Base-by-base conservation (phyloP, 2,113 vertebrate species). In the Oreochromis tanganicae region DNA sequence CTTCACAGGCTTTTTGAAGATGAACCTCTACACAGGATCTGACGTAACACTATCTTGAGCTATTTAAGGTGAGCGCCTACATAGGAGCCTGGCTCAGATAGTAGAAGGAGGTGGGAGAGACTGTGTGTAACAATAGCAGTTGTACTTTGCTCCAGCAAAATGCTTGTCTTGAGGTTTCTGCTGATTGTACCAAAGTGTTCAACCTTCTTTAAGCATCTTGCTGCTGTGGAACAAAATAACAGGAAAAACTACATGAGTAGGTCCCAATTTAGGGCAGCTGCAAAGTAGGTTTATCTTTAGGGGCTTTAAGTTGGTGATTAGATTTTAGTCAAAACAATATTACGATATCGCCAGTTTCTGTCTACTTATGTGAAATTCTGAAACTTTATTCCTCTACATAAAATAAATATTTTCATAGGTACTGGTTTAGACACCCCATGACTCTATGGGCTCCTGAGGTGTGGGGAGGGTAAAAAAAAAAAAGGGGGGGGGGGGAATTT, bases 41-140 rank as follows among this genome's bases (percentile, higher is more conserved):
- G 80, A 91, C 82, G 9, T 85, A 91, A 89, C 80, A 73, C 19
- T 29, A 36, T 86, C 81, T 54, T 86, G 59, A 84, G 84, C 86
- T 93, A 85, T 93, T 91, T 88, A 85, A 85, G 84, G 82, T 83
- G 71, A 81, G 88, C 50, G 84, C 88, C 92, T 88, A 88, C 92
- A 90, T 87, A 61, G 50, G 50, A 83, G 52, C 50, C 21, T 59
- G 32, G 81, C 56, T 88, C 82, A 82, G 88, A 87, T 85, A 61
- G 57, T 82, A 55, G 36, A 14, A 71, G 71, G 71, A 57, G 34
- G 85, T 87, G 89, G 89, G 89, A 80, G 87, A 81, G 66, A 54
- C 75, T 89, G 17, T 46, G 61, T 61, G 55, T 5, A 21, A 38
- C 73, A 36, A 10, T 61, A 29, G 13, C 32, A 82, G 41, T 79